Evolutionary conservation across 1,140 invertebrate genomes (phyloP), one percentile per base, ranked within the genome.

Genomic region (Meloidogyne floridensis): DNA sequence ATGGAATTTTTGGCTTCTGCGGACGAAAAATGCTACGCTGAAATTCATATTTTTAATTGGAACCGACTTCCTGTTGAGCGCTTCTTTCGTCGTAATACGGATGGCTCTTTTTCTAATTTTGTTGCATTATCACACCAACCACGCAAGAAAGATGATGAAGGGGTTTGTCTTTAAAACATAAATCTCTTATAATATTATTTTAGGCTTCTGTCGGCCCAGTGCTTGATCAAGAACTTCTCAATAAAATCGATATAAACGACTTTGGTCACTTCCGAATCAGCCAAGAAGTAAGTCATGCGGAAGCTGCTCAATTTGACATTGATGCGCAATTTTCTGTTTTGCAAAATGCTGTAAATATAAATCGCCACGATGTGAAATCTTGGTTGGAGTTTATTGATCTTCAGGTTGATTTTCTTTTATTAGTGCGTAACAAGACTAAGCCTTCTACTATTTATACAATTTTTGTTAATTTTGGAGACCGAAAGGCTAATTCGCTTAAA

Each of bases 301-400:
- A 77, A 9, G 75, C 51, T 15, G 20, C 69, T 11, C 32, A 77
- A 47, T 77, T 69, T 8, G 75, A 77, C 11, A 32, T 77, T 13
- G 32, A 59, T 43, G 43, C 75, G n/a, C 75, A 69, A n/a, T 77
- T 65, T 53, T 65, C 56, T 69, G 69, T 77, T 77, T 43, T 77
- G 0, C 75, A 77, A 69, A 47, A 56, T 65, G 69, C 32, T 32
- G 75, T 77, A 32, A 54, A 65, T 18, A 42, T 42, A 54, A 69
- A 77, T 56, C 47, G 56, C 13, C 56, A 77, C 51, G 69, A 77
- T 77, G 75, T 77, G 2, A 69, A 59, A 13, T 32, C 75, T 7
- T 77, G 75, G 75, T n/a, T 77, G 15, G 69, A 77, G 2, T 77
- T 77, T n/a, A 43, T 77, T 3, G 75, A 77, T 42, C 56, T 77